Conservation (phyloP, 1,140 invertebrate species). For the Chrysomallon squamiferum region DNA sequence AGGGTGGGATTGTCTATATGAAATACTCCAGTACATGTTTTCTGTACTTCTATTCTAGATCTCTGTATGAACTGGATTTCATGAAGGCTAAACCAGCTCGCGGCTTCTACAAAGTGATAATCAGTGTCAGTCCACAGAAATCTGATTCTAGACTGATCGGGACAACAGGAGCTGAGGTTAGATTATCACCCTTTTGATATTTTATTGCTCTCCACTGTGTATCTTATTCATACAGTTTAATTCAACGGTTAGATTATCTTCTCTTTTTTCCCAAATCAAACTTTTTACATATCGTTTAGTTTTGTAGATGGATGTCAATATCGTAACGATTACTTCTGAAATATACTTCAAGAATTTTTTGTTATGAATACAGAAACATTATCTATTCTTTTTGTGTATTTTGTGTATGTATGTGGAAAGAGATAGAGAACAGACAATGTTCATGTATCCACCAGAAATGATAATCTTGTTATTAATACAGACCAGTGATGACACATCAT, state of each 20-base stretch:
- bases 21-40: too few relatives aligned
- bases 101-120: slow-evolving; percentile 82
- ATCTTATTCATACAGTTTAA: neutral
- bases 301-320: too few relatives aligned
- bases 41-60: slow-evolving; percentile 37
- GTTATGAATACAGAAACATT: too few relatives aligned
- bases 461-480: too few relatives aligned
- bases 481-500: too few relatives aligned
- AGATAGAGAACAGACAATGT: too few relatives aligned
- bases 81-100: slow-evolving; percentile 79
- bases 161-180: slow-evolving; percentile 70
- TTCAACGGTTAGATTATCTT: neutral
- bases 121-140: slow-evolving; percentile 72
- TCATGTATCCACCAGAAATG: too few relatives aligned
- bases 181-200: neutral
- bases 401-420: too few relatives aligned
- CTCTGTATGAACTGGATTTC: slow-evolving; percentile 81
- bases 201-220: neutral
- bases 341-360: too few relatives aligned
- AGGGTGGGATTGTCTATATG: neutral
- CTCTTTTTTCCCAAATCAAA: neutral
- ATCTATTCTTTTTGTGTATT: too few relatives aligned
- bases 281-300: neutral
- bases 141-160: slow-evolving; percentile 68
- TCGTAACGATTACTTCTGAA: too few relatives aligned